Evolutionary conservation across 1,140 invertebrate species (phyloP).

Genomic region (Hylaeus anthracinus): DNA sequence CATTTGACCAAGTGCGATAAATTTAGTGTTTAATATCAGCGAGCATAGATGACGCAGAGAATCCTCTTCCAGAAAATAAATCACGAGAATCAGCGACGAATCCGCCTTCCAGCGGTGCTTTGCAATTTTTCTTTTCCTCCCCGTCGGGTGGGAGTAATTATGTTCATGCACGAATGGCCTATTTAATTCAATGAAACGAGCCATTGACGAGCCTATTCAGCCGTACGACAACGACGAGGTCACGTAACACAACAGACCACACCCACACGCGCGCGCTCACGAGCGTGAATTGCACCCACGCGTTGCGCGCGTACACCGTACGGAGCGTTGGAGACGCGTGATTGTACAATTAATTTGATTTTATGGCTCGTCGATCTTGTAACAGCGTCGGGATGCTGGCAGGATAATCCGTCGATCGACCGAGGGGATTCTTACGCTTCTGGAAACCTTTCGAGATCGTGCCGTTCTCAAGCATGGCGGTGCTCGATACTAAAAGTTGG

Average conservation of each 20-base stretch:
- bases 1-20: too few species aligned
- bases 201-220: constrained; percentile 74
- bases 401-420: constrained; percentile 6
- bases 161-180: constrained; percentile 64
- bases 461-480: not conserved
- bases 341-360: constrained; percentile 49
- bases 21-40: too few species aligned
- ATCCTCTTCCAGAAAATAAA: too few species aligned
- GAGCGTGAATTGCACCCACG: constrained; percentile 41
- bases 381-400: not conserved
- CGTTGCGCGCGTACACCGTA: not conserved
- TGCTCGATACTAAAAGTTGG: too few species aligned
- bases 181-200: constrained; percentile 74
- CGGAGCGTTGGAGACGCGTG: constrained; percentile 8
- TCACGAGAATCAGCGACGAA: not conserved
- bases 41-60: too few species aligned
- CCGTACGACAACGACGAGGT: constrained; percentile 65
- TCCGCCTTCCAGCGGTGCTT: not conserved
- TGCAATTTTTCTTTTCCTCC: not conserved
- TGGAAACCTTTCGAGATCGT: not conserved
- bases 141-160: constrained; percentile 52
- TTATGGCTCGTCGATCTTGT: constrained; percentile 27
- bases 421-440: not conserved
- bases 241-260: constrained; percentile 69
- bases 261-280: constrained; percentile 59